Percentiles rank a stretch among this genome's conserved stretches.
phyloP scores from a whole-genome alignment of 2,888 invertebrate genomes.

The Tiphia femorata region DNA sequence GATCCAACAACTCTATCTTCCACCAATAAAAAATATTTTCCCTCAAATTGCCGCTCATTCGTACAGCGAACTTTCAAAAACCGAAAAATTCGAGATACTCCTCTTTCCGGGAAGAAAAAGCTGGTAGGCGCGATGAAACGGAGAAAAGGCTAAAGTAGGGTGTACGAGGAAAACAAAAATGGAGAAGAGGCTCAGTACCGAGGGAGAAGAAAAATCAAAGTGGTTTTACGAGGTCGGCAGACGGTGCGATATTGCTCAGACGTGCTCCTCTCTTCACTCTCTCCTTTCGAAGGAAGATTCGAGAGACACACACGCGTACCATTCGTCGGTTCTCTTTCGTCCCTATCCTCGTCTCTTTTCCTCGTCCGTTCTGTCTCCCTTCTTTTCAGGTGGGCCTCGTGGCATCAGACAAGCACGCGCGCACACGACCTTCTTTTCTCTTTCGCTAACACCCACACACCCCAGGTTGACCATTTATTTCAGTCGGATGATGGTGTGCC shows the following conservation, averaged over 20 bases:
- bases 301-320: no score
- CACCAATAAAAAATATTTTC: no score
- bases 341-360: slow-evolving; percentile 16
- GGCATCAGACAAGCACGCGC: no score
- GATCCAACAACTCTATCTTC: no score
- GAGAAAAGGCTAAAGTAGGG: background rate
- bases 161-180: slow-evolving; percentile 1
- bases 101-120: background rate
- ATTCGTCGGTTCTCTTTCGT: background rate
- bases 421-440: background rate
- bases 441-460: slow-evolving; percentile 4
- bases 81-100: background rate
- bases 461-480: no score
- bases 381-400: background rate
- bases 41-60: no score
- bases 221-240: slow-evolving; percentile 51
- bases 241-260: slow-evolving; percentile 47
- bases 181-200: slow-evolving; percentile 18
- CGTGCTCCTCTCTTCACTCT: no score
- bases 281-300: slow-evolving; percentile 46
- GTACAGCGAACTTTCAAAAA: no score
- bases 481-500: no score
- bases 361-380: slow-evolving; percentile 8
- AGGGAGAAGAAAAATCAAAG: slow-evolving; percentile 48
- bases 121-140: background rate